These are phyloP conservation scores for Propsilocerus akamusi DNA, from an alignment of 1,140 invertebrate genomes.

Conservation along the genomic window DNA sequence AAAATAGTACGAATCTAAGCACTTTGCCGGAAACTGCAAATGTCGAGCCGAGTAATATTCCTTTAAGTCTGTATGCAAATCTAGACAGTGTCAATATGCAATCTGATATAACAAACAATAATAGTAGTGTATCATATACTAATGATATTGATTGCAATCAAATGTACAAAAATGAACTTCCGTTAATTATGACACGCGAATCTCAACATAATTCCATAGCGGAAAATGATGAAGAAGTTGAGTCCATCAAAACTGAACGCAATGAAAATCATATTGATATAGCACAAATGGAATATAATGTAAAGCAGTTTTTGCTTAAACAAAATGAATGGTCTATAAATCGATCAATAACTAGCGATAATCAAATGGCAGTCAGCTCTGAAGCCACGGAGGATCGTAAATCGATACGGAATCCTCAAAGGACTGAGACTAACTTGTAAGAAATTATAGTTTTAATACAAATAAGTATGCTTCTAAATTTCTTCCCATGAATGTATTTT, in stretches of 20 bases:
- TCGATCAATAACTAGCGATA: neutral
- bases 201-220: too few relatives aligned
- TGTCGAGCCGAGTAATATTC: neutral
- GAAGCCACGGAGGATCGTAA: neutral
- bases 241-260: too few relatives aligned
- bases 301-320: conserved; percentile 36
- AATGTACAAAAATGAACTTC: too few relatives aligned
- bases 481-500: neutral
- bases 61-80: neutral
- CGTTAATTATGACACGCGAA: too few relatives aligned
- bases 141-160: too few relatives aligned
- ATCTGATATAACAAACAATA: too few relatives aligned
- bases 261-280: conserved; percentile 26
- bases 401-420: neutral
- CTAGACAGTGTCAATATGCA: neutral
- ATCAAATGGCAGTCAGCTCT: neutral
- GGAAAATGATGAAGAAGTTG: too few relatives aligned
- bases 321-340: conserved; percentile 33
- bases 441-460: neutral
- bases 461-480: neutral
- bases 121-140: neutral
- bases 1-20: conserved; percentile 25
- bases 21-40: neutral
- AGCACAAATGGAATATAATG: conserved; percentile 39
- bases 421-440: conserved; percentile 1